These are phyloP conservation scores for Pluvianellus socialis DNA, from an alignment of 2,113 vertebrate genomes.

Conservation along the genomic window DNA sequence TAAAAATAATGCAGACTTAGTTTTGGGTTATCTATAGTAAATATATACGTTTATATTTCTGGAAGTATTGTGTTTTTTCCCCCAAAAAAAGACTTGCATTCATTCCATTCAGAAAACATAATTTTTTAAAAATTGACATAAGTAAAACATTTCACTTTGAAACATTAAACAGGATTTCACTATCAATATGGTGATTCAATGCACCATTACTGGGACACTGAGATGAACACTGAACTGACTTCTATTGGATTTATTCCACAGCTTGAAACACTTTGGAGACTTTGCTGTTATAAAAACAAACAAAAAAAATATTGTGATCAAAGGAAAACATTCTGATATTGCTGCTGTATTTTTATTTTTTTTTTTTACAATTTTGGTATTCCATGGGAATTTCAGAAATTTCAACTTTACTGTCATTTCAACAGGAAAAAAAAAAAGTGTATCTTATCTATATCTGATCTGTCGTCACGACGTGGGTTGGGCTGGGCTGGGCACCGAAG, in stretches of 20 bases:
- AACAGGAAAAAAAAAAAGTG: rapidly evolving
- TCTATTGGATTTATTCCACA: not conserved
- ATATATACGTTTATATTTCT: not conserved
- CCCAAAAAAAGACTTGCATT: not conserved
- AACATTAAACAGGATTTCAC: not conserved
- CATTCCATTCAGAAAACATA: not conserved
- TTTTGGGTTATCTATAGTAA: not conserved
- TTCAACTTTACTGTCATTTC: not conserved
- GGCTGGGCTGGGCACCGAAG: too few relatives aligned
- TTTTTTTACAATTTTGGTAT: not conserved
- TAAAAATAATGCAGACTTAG: not conserved
- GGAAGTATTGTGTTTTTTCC: not conserved
- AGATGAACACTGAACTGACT: rapidly evolving
- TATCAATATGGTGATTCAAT: rapidly evolving
- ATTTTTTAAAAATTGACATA: not conserved
- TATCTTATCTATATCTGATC: rapidly evolving
- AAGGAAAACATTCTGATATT: not conserved
- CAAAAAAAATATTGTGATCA: too few relatives aligned
- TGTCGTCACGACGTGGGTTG: too few relatives aligned
- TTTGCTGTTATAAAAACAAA: not conserved
- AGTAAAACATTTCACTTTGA: not conserved
- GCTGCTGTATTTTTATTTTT: rapidly evolving
- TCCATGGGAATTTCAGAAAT: not conserved
- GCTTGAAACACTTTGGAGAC: not conserved
- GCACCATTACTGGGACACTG: not conserved